Evolutionary conservation across 2,888 invertebrate genomes (phyloP), one percentile per base, ranked within the genome.

Genomic region (Gari tellinella): DNA sequence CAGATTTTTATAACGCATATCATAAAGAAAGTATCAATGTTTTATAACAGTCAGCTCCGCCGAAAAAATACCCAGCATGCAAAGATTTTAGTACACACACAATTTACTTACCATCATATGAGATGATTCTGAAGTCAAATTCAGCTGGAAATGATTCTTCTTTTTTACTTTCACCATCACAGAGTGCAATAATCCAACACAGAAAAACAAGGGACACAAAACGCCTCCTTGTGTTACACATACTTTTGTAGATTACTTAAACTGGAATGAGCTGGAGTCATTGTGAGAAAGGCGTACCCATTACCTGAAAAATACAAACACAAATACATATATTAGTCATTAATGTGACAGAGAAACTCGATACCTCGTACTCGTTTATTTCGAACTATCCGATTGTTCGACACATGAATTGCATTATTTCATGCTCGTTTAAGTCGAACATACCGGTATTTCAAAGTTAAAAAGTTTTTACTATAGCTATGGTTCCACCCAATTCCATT

Each of bases 71-170:
- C n/a, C 26, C 19, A 12, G 37, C 31, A 31, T 7, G 31, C 5
- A 31, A 31, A 31, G 31, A 10, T 31, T 31, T 31, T 31, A 31
- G n/a, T n/a, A n/a, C n/a, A n/a, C n/a, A n/a, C n/a, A n/a, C 12
- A 3, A 15, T 19, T 23, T 21, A 57, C 76, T 61, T 70, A 84
- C 84, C 81, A 64, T 82, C 75, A 72, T 78, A 84, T n/a, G 70
- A 62, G 7, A 76, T 82, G 55, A 66, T 82, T 73, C 84, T 72
- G 67, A 81, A 81, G 77, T 84, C 84, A 74, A 80, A 84, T 48
- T 83, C 78, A 53, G 53, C 64, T 17, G 83, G 83, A 67, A 83
- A 81, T 46, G 58, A 41, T 15, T 70, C 62, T 41, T 51, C 64
- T 19, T 26, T 56, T 19, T 46, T 26, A 17, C 56, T 48, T 21